A percentile compares a stretch with the other conserved stretches of the same genome.
Conservation (phyloP, 2,888 invertebrate genomes). For the Harpalus rufipes region DNA sequence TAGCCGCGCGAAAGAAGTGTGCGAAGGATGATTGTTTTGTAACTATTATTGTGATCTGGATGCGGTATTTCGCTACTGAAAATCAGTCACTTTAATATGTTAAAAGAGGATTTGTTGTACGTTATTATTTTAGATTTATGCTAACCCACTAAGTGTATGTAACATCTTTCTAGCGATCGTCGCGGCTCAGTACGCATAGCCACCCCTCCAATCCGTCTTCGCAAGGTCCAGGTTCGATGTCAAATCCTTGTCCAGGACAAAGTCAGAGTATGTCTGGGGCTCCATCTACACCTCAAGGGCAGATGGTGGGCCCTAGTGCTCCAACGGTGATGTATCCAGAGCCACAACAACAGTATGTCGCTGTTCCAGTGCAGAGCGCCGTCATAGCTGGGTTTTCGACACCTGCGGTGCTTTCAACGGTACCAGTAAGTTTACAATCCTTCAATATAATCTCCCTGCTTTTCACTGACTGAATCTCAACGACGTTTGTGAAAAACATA, state of each 20-base stretch:
- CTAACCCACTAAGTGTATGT: too few relatives aligned
- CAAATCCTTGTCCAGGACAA: not conserved
- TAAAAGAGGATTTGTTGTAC: too few relatives aligned
- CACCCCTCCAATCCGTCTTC: not conserved
- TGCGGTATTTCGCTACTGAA: too few relatives aligned
- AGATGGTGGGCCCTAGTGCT: constrained; percentile 70
- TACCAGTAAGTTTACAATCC: constrained; percentile 71
- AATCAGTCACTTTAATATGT: too few relatives aligned
- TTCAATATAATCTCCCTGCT: too few relatives aligned
- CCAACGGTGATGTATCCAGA: constrained; percentile 73
- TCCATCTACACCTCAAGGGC: not conserved
- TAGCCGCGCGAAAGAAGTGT: too few relatives aligned
- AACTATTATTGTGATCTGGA: too few relatives aligned
- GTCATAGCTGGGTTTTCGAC: constrained; percentile 78
- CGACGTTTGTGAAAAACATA: too few relatives aligned
- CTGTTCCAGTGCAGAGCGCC: not conserved
- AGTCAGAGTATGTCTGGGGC: too few relatives aligned
- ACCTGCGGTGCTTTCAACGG: constrained; percentile 76
- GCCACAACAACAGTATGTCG: constrained; percentile 19
- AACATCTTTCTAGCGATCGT: constrained; percentile 26
- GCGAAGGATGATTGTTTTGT: too few relatives aligned
- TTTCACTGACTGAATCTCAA: too few relatives aligned
- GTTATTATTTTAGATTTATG: too few relatives aligned
- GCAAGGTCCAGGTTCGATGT: not conserved
- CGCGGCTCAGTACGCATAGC: constrained; percentile 33